A percentile compares a stretch with the other conserved stretches of the same genome.
These are phyloP conservation scores for Melierax canorus DNA, from an alignment of 2,113 vertebrate genomes.

Conservation along the genomic window DNA sequence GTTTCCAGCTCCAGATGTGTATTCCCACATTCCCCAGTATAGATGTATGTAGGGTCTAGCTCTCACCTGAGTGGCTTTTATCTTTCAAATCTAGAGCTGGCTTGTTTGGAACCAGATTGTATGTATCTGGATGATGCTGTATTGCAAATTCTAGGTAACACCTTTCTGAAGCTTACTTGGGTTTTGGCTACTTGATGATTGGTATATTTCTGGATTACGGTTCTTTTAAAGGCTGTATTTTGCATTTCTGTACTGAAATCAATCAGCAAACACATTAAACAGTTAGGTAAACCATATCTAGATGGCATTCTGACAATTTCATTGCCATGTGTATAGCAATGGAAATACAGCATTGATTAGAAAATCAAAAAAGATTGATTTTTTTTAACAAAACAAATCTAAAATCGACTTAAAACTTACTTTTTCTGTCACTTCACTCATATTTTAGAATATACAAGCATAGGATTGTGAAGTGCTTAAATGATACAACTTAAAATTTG, in stretches of 20 bases:
- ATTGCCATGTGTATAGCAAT: neutral
- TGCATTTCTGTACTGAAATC: neutral
- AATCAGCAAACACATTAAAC: neutral
- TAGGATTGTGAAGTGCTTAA: neutral
- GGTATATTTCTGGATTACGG: neutral
- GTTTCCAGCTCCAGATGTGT: neutral
- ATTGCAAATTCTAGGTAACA: neutral
- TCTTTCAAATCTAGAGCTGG: neutral
- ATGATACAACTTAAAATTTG: neutral
- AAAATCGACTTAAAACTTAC: neutral
- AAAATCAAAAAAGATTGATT: neutral
- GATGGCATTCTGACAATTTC: neutral
- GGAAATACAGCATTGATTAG: neutral
- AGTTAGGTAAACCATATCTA: neutral
- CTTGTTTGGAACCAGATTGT: neutral
- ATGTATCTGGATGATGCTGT: neutral
- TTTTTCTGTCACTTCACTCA: neutral
- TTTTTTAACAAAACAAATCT: neutral
- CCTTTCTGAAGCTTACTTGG: neutral
- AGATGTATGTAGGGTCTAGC: neutral
- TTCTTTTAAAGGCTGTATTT: neutral
- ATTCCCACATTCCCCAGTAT: neutral
- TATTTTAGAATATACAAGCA: neutral
- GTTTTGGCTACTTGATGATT: neutral
- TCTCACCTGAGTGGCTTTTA: neutral